phyloP scores from a whole-genome alignment of 2,113 vertebrate genomes.

The Aphelocoma coerulescens region DNA sequence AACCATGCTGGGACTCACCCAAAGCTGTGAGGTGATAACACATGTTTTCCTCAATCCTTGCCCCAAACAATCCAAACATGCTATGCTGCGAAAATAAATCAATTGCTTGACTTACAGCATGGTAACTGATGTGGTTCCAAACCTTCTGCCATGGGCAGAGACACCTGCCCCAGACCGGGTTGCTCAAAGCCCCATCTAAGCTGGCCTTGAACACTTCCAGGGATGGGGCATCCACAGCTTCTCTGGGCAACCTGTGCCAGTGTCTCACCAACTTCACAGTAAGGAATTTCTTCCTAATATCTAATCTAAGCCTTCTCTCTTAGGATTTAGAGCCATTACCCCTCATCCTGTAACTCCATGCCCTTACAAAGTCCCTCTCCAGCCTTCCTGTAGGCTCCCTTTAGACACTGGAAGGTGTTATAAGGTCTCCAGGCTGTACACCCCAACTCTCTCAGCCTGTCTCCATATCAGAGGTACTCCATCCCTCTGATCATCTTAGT shows the following conservation, averaged over 20 bases:
- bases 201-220: not conserved
- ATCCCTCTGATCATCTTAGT: not conserved
- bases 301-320: not conserved
- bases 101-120: not conserved
- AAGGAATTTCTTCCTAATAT: not conserved
- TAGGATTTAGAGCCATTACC: not conserved
- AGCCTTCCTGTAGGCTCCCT: not conserved
- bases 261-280: not conserved
- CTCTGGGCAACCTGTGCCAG: not conserved
- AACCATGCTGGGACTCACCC: rapidly evolving
- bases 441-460: not conserved
- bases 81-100: not conserved
- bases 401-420: not conserved
- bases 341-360: not conserved
- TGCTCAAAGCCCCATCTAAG: not conserved
- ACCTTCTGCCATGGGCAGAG: not conserved
- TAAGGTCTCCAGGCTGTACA: not conserved
- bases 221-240: not conserved
- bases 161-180: not conserved
- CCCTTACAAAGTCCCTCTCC: not conserved
- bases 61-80: not conserved
- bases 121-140: not conserved
- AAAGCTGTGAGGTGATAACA: not conserved
- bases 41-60: not conserved
- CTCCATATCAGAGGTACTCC: not conserved